Evolutionary conservation across 2,113 vertebrate species (phyloP).

Genomic region (Synodontis membranacea): DNA sequence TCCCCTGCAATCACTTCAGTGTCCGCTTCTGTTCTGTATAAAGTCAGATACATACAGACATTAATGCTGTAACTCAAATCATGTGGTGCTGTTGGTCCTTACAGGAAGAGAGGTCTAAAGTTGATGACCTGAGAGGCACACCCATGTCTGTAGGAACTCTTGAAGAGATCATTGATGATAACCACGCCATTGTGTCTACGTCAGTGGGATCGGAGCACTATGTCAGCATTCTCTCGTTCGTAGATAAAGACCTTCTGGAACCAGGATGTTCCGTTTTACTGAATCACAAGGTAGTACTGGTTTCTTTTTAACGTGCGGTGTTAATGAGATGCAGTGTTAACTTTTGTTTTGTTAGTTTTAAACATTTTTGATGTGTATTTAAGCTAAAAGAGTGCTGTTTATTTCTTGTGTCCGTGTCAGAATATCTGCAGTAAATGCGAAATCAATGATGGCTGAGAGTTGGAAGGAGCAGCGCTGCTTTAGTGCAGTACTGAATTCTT

Average conservation of each 20-base stretch:
- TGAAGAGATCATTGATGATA: slow-evolving; percentile 98
- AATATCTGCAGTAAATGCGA: not conserved
- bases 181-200: slow-evolving; percentile 95
- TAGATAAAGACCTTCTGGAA: slow-evolving; percentile 95
- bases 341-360: not conserved
- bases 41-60: not conserved
- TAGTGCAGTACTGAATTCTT: not conserved
- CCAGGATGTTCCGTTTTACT: slow-evolving; percentile 96
- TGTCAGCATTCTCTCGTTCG: slow-evolving; percentile 96
- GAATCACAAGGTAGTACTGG: slow-evolving; percentile 86
- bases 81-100: not conserved
- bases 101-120: slow-evolving; percentile 96
- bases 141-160: slow-evolving; percentile 97
- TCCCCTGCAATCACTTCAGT: not conserved
- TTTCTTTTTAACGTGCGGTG: not conserved
- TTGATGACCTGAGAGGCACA: slow-evolving; percentile 94
- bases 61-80: not conserved
- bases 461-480: not conserved
- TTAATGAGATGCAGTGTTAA: not conserved
- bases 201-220: slow-evolving; percentile 98
- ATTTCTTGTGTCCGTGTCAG: not conserved
- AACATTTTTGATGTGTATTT: not conserved
- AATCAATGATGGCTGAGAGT: not conserved
- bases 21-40: not conserved
- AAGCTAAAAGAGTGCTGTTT: not conserved